Evolutionary conservation across 2,888 invertebrate genomes (phyloP), one percentile per base, ranked within the genome.

Genomic region (Leptogaster cylindrica): DNA sequence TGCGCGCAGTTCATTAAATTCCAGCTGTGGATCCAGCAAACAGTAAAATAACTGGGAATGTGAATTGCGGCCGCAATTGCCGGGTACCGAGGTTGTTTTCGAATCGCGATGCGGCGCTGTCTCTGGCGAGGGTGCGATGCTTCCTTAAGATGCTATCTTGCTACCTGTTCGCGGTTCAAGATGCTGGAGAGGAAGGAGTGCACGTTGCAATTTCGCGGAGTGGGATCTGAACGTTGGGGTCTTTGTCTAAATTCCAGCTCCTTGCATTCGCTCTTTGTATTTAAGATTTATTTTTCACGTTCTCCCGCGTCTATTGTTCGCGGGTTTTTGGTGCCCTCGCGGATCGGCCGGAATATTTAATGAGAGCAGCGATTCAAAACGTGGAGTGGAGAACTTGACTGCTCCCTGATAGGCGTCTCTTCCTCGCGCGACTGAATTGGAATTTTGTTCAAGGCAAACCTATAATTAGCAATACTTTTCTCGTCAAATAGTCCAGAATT

Each of bases 331-430:
- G 31, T 52, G 52, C 20, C 33, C 31, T 27, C 33, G 31, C 27
- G 31, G 33, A 52, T 33, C 33, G 33, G 52, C n/a, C 52, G 14
- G 52, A 52, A 52, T 52, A 52, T 52, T 52, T 52, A 52, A 52
- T 31, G 52, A 52, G 6, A 6, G 12, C 28, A 31, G 18, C 33
- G 12, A 10, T 23, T 23, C 44, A 28, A n/a, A n/a, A n/a, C n/a
- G n/a, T n/a, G n/a, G n/a, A n/a, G 28, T 18, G 7, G 51, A 14
- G 51, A 31, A 28, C 16, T 12, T 16, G 12, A 10, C n/a, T n/a
- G n/a, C n/a, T n/a, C n/a, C n/a, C n/a, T n/a, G n/a, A n/a, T n/a
- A n/a, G n/a, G n/a, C n/a, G n/a, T n/a, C n/a, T n/a, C n/a, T n/a
- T n/a, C n/a, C n/a, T n/a, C n/a, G n/a, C n/a, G n/a, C n/a, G n/a